Evolutionary conservation across 2,797 vertebrate species (phyloP).

Genomic region (Leuciscus waleckii): DNA sequence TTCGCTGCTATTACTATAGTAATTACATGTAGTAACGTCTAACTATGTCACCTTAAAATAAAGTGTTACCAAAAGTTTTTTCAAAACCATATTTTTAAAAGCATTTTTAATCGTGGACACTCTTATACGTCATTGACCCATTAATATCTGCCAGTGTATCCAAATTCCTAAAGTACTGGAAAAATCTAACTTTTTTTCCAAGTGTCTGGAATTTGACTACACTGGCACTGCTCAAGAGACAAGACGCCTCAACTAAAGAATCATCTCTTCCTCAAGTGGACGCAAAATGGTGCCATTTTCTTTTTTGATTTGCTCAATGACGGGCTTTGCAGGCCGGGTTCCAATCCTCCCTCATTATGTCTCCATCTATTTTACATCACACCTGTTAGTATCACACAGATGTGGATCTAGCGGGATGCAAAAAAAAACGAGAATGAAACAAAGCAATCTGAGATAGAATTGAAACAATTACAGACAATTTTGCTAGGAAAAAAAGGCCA

Average conservation of each 20-base stretch:
- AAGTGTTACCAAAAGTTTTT: too few species aligned
- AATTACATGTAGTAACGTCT: too few species aligned
- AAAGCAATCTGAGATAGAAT: slow-evolving; percentile 85
- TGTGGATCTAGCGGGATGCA: slow-evolving; percentile 80
- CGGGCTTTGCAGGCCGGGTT: slow-evolving; percentile 74
- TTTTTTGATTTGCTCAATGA: slow-evolving; percentile 81
- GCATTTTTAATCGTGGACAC: background rate
- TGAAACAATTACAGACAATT: slow-evolving; percentile 92
- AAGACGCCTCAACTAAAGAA: slow-evolving; percentile 83
- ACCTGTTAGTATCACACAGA: slow-evolving; percentile 90
- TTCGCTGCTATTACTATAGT: too few species aligned
- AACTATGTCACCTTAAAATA: too few species aligned
- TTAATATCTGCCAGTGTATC: background rate
- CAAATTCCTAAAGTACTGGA: background rate
- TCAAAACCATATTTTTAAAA: background rate
- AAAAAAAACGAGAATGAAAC: slow-evolving; percentile 58
- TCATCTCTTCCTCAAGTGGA: slow-evolving; percentile 83
- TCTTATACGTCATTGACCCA: background rate
- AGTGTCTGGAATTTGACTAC: slow-evolving; percentile 11
- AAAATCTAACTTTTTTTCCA: slow-evolving; percentile 36
- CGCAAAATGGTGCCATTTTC: slow-evolving; percentile 79
- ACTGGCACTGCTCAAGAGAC: slow-evolving; percentile 50
- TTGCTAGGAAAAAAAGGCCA: slow-evolving; percentile 81
- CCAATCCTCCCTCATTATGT: slow-evolving; percentile 72
- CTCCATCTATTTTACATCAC: slow-evolving; percentile 81